phyloP scores from a whole-genome alignment of 2,888 invertebrate species.

The Sinelater perroti region DNA sequence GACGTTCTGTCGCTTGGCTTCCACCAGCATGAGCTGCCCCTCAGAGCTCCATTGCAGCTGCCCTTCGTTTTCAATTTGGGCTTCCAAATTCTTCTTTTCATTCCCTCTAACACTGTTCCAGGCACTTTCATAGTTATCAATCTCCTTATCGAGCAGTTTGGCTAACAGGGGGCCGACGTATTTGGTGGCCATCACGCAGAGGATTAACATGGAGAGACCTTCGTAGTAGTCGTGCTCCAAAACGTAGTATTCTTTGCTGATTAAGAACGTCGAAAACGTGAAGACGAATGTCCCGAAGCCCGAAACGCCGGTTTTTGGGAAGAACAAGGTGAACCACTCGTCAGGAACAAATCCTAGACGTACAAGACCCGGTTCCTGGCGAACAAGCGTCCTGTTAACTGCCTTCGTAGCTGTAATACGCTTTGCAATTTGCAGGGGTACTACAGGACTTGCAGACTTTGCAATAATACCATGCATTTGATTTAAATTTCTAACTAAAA shows the following conservation, averaged over 20 bases:
- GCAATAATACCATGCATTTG: too few species aligned
- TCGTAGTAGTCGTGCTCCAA: slow-evolving; percentile 93
- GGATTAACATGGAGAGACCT: slow-evolving; percentile 75
- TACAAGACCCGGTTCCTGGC: slow-evolving; percentile 79
- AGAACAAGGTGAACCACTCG: slow-evolving; percentile 94
- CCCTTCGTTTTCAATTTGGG: slow-evolving; percentile 73
- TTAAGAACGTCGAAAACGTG: slow-evolving; percentile 76
- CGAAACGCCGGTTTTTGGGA: slow-evolving; percentile 86
- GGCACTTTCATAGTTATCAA: slow-evolving; percentile 69
- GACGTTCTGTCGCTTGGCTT: slow-evolving; percentile 92
- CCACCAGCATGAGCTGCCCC: slow-evolving; percentile 79
- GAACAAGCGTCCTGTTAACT: slow-evolving; percentile 59
- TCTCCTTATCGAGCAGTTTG: slow-evolving; percentile 74
- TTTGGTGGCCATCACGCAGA: slow-evolving; percentile 71
- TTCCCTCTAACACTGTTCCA: slow-evolving; percentile 68
- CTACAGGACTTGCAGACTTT: too few species aligned
- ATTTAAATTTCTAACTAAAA: too few species aligned
- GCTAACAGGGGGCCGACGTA: slow-evolving; percentile 77
- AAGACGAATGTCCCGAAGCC: slow-evolving; percentile 91
- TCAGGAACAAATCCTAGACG: slow-evolving; percentile 91
- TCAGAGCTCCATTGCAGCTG: slow-evolving; percentile 80
- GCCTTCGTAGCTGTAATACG: too few species aligned
- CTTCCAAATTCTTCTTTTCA: slow-evolving; percentile 63
- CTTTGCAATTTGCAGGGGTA: too few species aligned
- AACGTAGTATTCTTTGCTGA: slow-evolving; percentile 94